Base-by-base conservation (phyloP, 2,113 vertebrate genomes). In the Caranx ignobilis region DNA sequence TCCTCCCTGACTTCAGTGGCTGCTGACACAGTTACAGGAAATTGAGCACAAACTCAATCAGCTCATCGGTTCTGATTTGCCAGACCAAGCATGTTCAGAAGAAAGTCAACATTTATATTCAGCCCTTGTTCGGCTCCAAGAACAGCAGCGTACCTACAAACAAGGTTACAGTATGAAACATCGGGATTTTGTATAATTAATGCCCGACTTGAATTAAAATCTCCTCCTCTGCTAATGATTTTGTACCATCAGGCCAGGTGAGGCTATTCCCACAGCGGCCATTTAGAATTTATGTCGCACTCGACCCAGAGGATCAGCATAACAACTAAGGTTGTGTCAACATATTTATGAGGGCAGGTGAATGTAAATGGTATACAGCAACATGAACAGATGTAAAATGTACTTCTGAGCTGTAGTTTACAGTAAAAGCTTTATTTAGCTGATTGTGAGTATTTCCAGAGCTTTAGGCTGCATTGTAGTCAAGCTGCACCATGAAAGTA, bases 101-200 rank as follows among this genome's bases (percentile, higher is more conserved):
- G 70, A 43, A 81, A 84, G 78, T 52, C 70, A 19, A 60, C 63
- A 78, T 88, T 79, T 81, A 65, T 69, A 82, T 86, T 70, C 70
- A 85, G 79, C 18, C 60, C 56, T 63, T 2, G 55, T 71, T 72
- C 60, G 18, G 63, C 34, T 71, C 50, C 11, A 2, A 77, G 52
- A 72, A 61, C 72, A 84, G 73, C 67, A 55, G 56, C 6, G 9
- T 19, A 70, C 75, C 11, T 0, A 76, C 21, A 83, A 90, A 77
- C 81, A 90, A 89, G 79, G 79, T 86, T 82, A 84, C 63, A 74
- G 62, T n/a, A 59, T 61, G 70, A 80, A 75, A 76, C 87, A 79
- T 71, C 52, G 52, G 56, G 71, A 79, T 78, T 67, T 76, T 72
- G 56, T 74, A 78, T 79, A 75, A 86, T 82, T 54, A 74, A 70